Base-by-base conservation (phyloP, 2,888 invertebrate species). In the Ditylenchus weischeri region DNA sequence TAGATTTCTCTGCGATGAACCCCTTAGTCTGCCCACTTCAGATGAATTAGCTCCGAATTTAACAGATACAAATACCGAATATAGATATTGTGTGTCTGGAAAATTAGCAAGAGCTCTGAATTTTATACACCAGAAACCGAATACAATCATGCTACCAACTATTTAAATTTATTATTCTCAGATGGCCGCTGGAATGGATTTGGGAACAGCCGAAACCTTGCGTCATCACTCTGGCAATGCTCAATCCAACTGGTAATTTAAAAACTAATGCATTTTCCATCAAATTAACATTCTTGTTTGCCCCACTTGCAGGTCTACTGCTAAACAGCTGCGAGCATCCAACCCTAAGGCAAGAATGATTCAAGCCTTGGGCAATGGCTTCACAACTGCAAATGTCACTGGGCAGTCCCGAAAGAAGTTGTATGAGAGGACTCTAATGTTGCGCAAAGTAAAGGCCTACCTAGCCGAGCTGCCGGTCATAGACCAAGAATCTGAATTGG, bases 361-460 rank as follows among this genome's bases (percentile, higher is more conserved):
- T 11, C 54, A 54, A 54, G 54, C 62, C 57, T 23, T 67, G 43
- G 65, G 72, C n/a, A 68, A 54, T 35, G 51, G 62, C 49, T 62
- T 66, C 36, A 62, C 43, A 6, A 65, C 66, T 11, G 29, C 48
- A 10, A 67, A 63, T n/a, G 51, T 48, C 10, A 64, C 50, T 50
- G 35, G 51, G 50, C 51, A 64, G 50, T 76, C 76, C 11, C 65
- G 78, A 2, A 78, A 79, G 69, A 76, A 81, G 75, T 68, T 83
- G 36, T 83, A 83, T 69, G 83, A 83, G 63, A 81, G 81, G 85
- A 93, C 95, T 43, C 93, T 95, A 86, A 96, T 96, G 96, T 93
- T 94, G 66, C 88, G 95, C 43, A 88, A 94, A 66, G 95, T 96
- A 7, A 93, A 95, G 84, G 91, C 95, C 3, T 98, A 98, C 86